Evolutionary conservation across 1,140 invertebrate genomes (phyloP).

Genomic region (Drosophila pseudoobscura): DNA sequence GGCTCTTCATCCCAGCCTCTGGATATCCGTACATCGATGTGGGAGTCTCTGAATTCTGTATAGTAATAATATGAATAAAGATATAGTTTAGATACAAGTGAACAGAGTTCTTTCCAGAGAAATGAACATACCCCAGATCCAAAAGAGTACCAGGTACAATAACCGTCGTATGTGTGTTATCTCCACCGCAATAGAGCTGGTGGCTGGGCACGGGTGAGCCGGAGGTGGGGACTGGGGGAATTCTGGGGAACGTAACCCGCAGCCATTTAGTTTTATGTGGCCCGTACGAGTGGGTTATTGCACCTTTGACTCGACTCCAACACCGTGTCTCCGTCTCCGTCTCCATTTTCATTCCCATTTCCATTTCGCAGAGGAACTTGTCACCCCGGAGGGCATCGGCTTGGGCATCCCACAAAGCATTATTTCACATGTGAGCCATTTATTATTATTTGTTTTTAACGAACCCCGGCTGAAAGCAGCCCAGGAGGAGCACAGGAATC

Average conservation of each 20-base stretch:
- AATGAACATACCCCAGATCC: too few relatives aligned
- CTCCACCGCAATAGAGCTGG: constrained; percentile 63
- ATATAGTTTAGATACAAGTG: not conserved
- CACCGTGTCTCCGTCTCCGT: constrained; percentile 2
- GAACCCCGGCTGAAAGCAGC: constrained; percentile 19
- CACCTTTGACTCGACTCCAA: constrained; percentile 73
- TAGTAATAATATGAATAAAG: not conserved
- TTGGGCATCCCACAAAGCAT: constrained; percentile 38
- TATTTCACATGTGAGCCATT: constrained; percentile 75
- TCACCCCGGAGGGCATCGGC: constrained; percentile 29
- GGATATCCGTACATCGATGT: too few relatives aligned
- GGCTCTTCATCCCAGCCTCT: too few relatives aligned
- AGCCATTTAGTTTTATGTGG: constrained; percentile 77
- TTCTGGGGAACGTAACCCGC: constrained; percentile 36
- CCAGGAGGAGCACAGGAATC: not conserved
- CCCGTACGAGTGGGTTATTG: constrained; percentile 69
- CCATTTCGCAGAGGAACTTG: constrained; percentile 19
- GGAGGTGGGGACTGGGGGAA: not conserved
- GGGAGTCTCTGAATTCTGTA: not conserved
- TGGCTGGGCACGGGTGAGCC: not conserved
- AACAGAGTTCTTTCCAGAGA: too few relatives aligned
- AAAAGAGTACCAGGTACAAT: too few relatives aligned
- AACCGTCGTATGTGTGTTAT: constrained; percentile 41
- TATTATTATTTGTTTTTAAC: constrained; percentile 76
- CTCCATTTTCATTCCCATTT: constrained; percentile 5